These are phyloP conservation scores for Drosophila truncata DNA, from an alignment of 1,140 invertebrate genomes.

Conservation along the genomic window DNA sequence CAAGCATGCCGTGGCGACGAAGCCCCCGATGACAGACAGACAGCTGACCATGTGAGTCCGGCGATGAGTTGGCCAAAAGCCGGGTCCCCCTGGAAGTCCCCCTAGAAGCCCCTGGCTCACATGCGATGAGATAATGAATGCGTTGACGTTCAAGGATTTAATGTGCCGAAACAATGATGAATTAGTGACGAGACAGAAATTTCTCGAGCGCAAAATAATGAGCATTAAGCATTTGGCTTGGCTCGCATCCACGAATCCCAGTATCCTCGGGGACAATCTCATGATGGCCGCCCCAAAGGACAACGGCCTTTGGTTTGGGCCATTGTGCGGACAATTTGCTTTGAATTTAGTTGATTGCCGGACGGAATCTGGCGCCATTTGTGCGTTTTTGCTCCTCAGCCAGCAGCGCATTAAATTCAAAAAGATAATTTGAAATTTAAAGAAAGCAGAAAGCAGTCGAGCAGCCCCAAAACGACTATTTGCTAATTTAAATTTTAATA, in stretches of 20 bases:
- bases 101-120: slow-evolving; percentile 12
- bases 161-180: slow-evolving; percentile 84
- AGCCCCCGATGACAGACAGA: slow-evolving; percentile 48
- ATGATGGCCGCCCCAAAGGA: slow-evolving; percentile 37
- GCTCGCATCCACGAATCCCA: slow-evolving; percentile 6
- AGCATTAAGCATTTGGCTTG: slow-evolving; percentile 60
- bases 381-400: slow-evolving; percentile 11
- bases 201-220: slow-evolving; percentile 84
- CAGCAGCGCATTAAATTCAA: slow-evolving; percentile 64
- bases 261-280: slow-evolving; percentile 39
- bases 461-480: slow-evolving; percentile 33
- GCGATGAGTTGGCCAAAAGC: slow-evolving; percentile 77
- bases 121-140: slow-evolving; percentile 80
- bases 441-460: not conserved
- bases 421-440: slow-evolving; percentile 59
- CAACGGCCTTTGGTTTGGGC: slow-evolving; percentile 23
- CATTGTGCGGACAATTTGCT: slow-evolving; percentile 80
- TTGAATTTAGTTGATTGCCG: slow-evolving; percentile 82
- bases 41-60: slow-evolving; percentile 59
- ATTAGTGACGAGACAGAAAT: slow-evolving; percentile 84
- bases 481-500: slow-evolving; percentile 66
- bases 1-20: slow-evolving; percentile 67
- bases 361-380: slow-evolving; percentile 78
- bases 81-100: not conserved
- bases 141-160: slow-evolving; percentile 83